Evolutionary conservation across 2,888 invertebrate genomes (phyloP).

Genomic region (Apodemia duryi): DNA sequence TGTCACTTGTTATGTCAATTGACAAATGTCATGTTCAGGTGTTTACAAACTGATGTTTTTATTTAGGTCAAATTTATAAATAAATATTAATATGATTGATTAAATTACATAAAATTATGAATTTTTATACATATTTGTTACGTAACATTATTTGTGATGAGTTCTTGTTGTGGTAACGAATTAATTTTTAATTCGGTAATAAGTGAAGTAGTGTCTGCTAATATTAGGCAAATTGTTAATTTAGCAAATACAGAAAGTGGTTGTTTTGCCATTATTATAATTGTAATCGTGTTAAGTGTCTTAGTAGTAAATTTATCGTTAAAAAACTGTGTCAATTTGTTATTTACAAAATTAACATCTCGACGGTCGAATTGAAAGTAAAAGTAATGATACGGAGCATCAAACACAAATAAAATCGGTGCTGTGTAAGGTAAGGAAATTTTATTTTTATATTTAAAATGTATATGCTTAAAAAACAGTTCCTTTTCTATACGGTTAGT

Average conservation of each 20-base stretch:
- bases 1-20: conserved; percentile 34
- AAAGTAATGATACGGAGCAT: conserved; percentile 43
- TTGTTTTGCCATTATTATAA: conserved; percentile 46
- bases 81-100: conserved; percentile 30
- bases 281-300: conserved; percentile 42
- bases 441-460: conserved; percentile 13
- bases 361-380: conserved; percentile 37
- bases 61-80: conserved; percentile 58
- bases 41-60: conserved; percentile 52
- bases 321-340: conserved; percentile 32
- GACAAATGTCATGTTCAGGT: conserved; percentile 49
- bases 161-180: conserved; percentile 72
- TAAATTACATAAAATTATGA: conserved; percentile 32
- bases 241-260: conserved; percentile 47
- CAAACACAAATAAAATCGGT: conserved; percentile 38
- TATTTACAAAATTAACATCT: conserved; percentile 20
- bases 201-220: conserved; percentile 57
- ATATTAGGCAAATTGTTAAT: conserved; percentile 53
- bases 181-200: conserved; percentile 61
- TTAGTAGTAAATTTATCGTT: conserved; percentile 37
- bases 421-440: conserved; percentile 43
- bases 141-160: conserved; percentile 56
- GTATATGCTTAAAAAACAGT: not conserved
- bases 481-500: too few species aligned
- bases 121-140: conserved; percentile 26